Base-by-base conservation (phyloP, 2,113 vertebrate genomes). In the Coptodon rendalli region DNA sequence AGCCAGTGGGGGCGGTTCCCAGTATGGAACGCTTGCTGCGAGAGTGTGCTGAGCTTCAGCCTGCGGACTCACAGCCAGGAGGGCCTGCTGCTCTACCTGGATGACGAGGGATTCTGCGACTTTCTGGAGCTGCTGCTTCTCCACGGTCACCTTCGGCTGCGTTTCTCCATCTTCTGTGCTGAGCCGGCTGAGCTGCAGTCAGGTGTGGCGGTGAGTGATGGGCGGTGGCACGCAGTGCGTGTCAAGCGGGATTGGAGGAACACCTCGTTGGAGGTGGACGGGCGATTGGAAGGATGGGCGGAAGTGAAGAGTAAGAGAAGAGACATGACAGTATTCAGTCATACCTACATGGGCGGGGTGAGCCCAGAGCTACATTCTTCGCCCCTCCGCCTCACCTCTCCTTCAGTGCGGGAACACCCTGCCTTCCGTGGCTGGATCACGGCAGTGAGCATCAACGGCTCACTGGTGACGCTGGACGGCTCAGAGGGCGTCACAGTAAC, bases 21-120 rank as follows among this genome's bases (percentile, higher is more conserved):
- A 2, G 98, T 99, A 96, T 99, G 99, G 99, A 99, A 99, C 27
- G 99, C 99, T 24, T 99, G 99, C 96, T 99, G 99, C 1, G 98
- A 99, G 92, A 99, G 99, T 2, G 98, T 99, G 92, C 98, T 99
- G 97, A 99, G 98, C 95, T 99, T 99, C 97, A 98, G 98, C 95
- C 98, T 99, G 97, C 98, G 99, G 97, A 99, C 98, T 1, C 98
- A 97, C 94, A 98, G 98, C 86, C 97, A 98, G 85, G 98, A 98
- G 3, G 98, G 99, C 94, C 96, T 99, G 24, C 96, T 99, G 95
- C 97, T 99, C 90, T 99, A 99, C 96, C 98, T 99, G 4, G 99
- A 99, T 4, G 98, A 99, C 0, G 98, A 99, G 95, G 99, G 99
- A 87, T 99, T 99, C 96, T 99, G 99, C 4, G 99, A 99, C 96